Evolutionary conservation across 2,888 invertebrate genomes (phyloP).

Genomic region (Dendrolimus houi): DNA sequence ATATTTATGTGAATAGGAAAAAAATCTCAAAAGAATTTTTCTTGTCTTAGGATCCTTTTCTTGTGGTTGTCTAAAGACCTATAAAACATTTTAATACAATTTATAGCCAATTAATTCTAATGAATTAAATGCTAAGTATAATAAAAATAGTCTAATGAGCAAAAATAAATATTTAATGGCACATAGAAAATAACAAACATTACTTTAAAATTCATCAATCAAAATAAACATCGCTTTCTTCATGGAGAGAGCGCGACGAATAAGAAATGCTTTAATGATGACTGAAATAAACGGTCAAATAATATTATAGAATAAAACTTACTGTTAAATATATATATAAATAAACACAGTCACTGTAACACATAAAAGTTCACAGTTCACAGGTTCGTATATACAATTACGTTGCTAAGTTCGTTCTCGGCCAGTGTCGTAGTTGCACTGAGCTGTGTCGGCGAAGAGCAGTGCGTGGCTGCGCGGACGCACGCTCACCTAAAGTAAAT

Average conservation of each 20-base stretch:
- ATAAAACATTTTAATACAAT: too few species aligned
- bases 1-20: too few species aligned
- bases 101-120: too few species aligned
- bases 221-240: slow-evolving; percentile 40
- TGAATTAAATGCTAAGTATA: too few species aligned
- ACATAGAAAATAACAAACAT: slow-evolving; percentile 3
- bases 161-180: background rate
- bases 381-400: slow-evolving; percentile 31
- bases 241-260: slow-evolving; percentile 35
- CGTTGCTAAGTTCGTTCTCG: slow-evolving; percentile 65
- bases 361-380: slow-evolving; percentile 61
- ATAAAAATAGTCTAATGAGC: too few species aligned
- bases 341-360: slow-evolving; percentile 49
- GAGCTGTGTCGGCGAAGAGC: slow-evolving; percentile 56
- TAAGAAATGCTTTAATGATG: background rate
- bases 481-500: slow-evolving; percentile 61
- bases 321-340: slow-evolving; percentile 19
- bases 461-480: slow-evolving; percentile 54
- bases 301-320: slow-evolving; percentile 23
- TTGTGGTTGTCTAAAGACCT: too few species aligned
- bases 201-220: slow-evolving; percentile 3
- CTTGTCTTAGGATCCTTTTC: too few species aligned
- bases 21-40: too few species aligned
- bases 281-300: background rate
- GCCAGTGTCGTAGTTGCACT: slow-evolving; percentile 65